Evolutionary conservation across 2,797 vertebrate species (phyloP), one percentile per base, ranked within the genome.

Genomic region (Ciconia nigra): DNA sequence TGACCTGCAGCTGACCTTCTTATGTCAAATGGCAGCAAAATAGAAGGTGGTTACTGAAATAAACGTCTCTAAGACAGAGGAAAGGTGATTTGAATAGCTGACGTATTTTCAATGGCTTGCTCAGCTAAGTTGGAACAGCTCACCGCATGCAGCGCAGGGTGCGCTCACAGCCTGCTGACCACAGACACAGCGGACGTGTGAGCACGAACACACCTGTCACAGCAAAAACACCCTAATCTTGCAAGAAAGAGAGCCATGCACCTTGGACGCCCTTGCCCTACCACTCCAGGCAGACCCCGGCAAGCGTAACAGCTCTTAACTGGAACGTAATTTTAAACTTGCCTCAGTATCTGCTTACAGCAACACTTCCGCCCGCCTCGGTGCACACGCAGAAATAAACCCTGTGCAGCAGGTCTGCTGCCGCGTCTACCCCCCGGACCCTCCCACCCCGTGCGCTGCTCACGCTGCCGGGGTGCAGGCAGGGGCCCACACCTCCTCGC

Each of bases 111-210:
- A 54, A 28, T 18, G 39, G 22, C 37, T 44, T 44, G 47, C 47
- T 41, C 55, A 20, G 10, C 35, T 19, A 28, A 13, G 61, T 2
- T n/a, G 44, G 49, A 20, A 4, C 52, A 37, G 18, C 24, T 33
- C 9, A 0, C 13, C 0, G 4, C n/a, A 13, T 0, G 3, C 61
- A 44, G 49, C 1, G 1, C 54, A 20, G 44, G 52, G 18, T 2
- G 0, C 0, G 7, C 44, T 62, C 3, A 3, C 46, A 57, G 54
- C 65, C 42, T 2, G 0, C 63, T 18, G 42, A n/a, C 22, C 1
- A 0, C 1, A 9, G n/a, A 12, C 47, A 21, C 19, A n/a, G 35
- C 15, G 44, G 61, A n/a, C 28, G 42, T 4, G 1, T 1, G 6
- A 51, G 66, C 73, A 42, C 47, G 20, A 49, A 4, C 16, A 18